Base-by-base conservation (phyloP, 2,888 invertebrate species). In the Macrosiphum euphorbiae region DNA sequence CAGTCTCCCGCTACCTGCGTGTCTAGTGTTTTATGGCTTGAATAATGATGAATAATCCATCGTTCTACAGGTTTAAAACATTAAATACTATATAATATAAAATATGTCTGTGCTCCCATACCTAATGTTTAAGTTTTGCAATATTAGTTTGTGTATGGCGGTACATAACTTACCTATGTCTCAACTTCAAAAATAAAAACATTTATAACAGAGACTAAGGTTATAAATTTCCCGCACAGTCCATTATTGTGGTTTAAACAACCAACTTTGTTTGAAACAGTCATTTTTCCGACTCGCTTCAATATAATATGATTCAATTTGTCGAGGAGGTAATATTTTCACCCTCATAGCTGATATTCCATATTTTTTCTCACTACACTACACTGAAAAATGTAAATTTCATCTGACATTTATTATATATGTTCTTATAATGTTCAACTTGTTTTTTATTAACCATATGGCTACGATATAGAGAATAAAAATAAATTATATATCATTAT, bases 261-360 rank as follows among this genome's bases (percentile, higher is more conserved):
- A 35, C 35, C 35, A 78, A 35, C 78, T 78, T 78, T 78, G n/a
- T 78, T 78, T 41, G 26, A 88, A 88, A 88, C 52, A 35, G 24
- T 88, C 35, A 88, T 88, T 52, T 52, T 88, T 88, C 26, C 11
- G 26, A 88, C 52, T 88, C 52, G 52, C 87, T n/a, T 50, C 50
- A 35, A 87, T 50, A 87, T 87, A 50, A 87, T 87, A 50, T n/a
- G 52, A 55, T 78, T 78, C 78, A 78, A 88, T 88, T 88, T 87
- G 35, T 78, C 78, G 87, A 16, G 88, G 55, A 52, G 11, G 88
- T 52, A 52, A 52, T 78, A 78, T 88, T 88, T 88, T 52, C 88
- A 88, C 88, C 35, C 35, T 10, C 24, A 88, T 20, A 78, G 35
- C 78, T 35, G 35, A 35, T 78, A 78, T 35, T 78, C 35, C 78